Conservation (phyloP, 2,113 vertebrate species). For the Benitochromis conjunctus region DNA sequence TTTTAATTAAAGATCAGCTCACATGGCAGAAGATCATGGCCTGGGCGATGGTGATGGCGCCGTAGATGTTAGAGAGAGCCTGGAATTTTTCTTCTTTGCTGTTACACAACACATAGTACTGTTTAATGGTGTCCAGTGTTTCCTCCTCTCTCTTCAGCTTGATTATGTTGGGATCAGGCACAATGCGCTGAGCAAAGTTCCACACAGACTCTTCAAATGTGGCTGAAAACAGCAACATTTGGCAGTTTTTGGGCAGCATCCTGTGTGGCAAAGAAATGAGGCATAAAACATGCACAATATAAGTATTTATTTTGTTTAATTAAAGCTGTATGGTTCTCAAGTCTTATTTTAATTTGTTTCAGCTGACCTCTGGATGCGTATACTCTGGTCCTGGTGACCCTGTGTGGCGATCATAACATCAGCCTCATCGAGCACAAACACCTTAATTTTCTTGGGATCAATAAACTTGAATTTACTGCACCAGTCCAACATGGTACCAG, state of each 20-base stretch:
- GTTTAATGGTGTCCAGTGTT: constrained; percentile 96
- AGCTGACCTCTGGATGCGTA: constrained; percentile 92
- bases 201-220: constrained; percentile 95
- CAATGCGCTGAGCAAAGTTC: constrained; percentile 92
- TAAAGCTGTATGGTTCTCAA: not conserved
- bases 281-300: not conserved
- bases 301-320: not conserved
- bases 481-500: constrained; percentile 95
- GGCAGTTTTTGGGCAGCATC: constrained; percentile 87
- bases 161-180: constrained; percentile 95
- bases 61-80: constrained; percentile 91
- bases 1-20: constrained; percentile 52
- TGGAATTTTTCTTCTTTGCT: constrained; percentile 93
- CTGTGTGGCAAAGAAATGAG: constrained; percentile 53
- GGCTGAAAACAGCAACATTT: constrained; percentile 97
- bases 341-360: not conserved
- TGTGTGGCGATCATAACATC: constrained; percentile 99
- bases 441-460: constrained; percentile 92
- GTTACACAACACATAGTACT: constrained; percentile 90
- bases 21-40: constrained; percentile 98
- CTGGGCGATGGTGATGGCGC: constrained; percentile 92
- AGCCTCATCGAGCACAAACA: constrained; percentile 95
- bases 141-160: constrained; percentile 95
- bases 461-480: constrained; percentile 93
- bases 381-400: constrained; percentile 97